Percentiles rank a stretch among this genome's conserved stretches.
Evolutionary conservation across 2,888 invertebrate species (phyloP).

Genomic region (Mantis religiosa): DNA sequence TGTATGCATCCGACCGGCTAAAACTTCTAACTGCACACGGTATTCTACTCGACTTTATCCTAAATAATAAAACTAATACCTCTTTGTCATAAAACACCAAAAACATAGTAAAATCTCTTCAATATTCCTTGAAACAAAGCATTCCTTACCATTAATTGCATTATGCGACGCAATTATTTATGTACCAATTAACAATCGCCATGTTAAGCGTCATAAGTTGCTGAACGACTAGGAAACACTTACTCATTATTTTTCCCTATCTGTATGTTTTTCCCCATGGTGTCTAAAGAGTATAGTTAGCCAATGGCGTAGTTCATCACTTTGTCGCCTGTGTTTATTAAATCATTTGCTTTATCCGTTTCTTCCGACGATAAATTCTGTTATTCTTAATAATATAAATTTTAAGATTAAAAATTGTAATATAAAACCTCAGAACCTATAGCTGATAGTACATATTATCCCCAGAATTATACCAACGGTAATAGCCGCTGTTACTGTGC

Average conservation of each 20-base stretch:
- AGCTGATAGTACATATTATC: too few relatives aligned
- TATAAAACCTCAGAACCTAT: too few relatives aligned
- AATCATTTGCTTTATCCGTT: too few relatives aligned
- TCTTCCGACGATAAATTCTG: too few relatives aligned
- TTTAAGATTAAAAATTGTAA: too few relatives aligned
- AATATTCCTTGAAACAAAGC: not conserved
- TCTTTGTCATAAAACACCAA: not conserved
- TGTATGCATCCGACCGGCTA: not conserved
- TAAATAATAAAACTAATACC: not conserved
- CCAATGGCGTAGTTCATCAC: too few relatives aligned
- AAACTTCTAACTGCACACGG: not conserved
- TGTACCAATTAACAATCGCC: not conserved
- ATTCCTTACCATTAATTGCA: not conserved
- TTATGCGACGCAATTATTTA: not conserved
- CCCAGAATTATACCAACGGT: too few relatives aligned
- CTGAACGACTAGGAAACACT: not conserved
- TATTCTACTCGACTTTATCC: not conserved
- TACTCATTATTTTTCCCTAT: not conserved
- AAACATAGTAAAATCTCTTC: not conserved
- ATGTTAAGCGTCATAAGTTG: conserved; percentile 6
- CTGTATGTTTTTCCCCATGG: not conserved
- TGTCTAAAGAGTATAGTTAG: too few relatives aligned
- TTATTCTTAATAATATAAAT: too few relatives aligned
- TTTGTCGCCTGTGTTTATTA: too few relatives aligned
- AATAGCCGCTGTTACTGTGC: too few relatives aligned